phyloP scores from a whole-genome alignment of 2,888 invertebrate species.

The Aspidapion aeneum region DNA sequence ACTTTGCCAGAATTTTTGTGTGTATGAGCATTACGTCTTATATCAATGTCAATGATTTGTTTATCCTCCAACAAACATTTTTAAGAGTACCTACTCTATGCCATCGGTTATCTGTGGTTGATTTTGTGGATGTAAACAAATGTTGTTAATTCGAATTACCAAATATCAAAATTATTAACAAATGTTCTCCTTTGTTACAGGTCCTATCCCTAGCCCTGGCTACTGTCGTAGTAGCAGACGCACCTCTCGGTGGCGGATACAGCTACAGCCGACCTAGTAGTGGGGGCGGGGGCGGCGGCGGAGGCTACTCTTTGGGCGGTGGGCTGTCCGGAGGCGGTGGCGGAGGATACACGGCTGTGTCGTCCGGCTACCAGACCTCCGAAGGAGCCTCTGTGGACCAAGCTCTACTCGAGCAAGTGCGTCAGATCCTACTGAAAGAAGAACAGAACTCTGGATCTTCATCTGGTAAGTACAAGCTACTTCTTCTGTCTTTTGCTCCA shows the following conservation, averaged over 20 bases:
- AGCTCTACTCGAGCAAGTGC: slow-evolving; percentile 77
- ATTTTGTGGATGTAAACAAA: too few species aligned
- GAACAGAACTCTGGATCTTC: slow-evolving; percentile 62
- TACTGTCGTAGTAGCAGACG: slow-evolving; percentile 70
- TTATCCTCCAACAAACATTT: too few species aligned
- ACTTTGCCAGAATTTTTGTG: too few species aligned
- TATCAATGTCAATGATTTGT: too few species aligned
- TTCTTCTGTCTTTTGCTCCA: too few species aligned
- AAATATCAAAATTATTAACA: too few species aligned
- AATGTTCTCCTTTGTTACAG: slow-evolving; percentile 54
- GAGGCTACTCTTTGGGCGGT: slow-evolving; percentile 39
- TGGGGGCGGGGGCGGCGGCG: slow-evolving; percentile 43
- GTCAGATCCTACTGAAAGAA: slow-evolving; percentile 80
- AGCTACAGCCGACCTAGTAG: slow-evolving; percentile 39
- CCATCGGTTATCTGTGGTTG: too few species aligned
- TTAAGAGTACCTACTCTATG: too few species aligned
- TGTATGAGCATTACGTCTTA: too few species aligned
- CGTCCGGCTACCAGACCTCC: slow-evolving; percentile 74
- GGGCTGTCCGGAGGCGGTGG: slow-evolving; percentile 54
- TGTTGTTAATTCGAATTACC: too few species aligned
- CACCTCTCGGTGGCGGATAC: slow-evolving; percentile 56
- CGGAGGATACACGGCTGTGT: slow-evolving; percentile 72
- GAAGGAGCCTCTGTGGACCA: slow-evolving; percentile 81
- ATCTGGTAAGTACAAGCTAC: too few species aligned
- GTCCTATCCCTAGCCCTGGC: slow-evolving; percentile 81